These are phyloP conservation scores for Teinopalpus imperialis DNA, from an alignment of 2,888 invertebrate genomes.

Conservation along the genomic window DNA sequence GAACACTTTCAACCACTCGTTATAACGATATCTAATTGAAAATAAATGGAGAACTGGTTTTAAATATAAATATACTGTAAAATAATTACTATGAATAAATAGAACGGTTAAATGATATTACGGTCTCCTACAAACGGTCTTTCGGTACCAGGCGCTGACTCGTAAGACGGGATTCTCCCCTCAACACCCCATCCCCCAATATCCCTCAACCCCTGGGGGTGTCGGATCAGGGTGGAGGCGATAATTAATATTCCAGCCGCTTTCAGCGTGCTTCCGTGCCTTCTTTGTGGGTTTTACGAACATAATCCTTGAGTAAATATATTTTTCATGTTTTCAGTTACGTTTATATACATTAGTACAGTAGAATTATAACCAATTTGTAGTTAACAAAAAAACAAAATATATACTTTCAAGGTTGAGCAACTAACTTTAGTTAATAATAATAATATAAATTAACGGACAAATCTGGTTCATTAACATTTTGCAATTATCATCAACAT, in stretches of 20 bases:
- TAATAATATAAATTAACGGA: no score
- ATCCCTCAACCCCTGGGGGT: slow-evolving; percentile 27
- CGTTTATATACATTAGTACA: no score
- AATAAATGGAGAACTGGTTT: no score
- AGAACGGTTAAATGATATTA: neutral
- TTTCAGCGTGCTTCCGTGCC: slow-evolving; percentile 39
- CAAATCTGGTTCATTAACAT: no score
- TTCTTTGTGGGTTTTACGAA: slow-evolving; percentile 40
- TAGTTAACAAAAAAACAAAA: no score
- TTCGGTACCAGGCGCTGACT: slow-evolving; percentile 64
- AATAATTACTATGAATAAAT: neutral
- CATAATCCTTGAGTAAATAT: slow-evolving; percentile 25
- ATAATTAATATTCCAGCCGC: slow-evolving; percentile 61
- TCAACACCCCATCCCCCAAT: slow-evolving; percentile 16
- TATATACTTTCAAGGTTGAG: no score
- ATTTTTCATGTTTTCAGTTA: slow-evolving; percentile 14
- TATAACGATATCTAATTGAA: no score
- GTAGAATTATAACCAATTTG: no score
- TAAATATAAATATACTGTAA: no score
- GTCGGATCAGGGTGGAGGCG: slow-evolving; percentile 33
- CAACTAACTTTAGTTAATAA: no score
- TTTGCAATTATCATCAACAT: no score
- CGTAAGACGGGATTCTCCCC: slow-evolving; percentile 39
- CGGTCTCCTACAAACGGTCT: slow-evolving; percentile 41
- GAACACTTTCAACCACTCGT: no score